phyloP scores from a whole-genome alignment of 2,797 vertebrate species.

The Cirrhinus mrigala region DNA sequence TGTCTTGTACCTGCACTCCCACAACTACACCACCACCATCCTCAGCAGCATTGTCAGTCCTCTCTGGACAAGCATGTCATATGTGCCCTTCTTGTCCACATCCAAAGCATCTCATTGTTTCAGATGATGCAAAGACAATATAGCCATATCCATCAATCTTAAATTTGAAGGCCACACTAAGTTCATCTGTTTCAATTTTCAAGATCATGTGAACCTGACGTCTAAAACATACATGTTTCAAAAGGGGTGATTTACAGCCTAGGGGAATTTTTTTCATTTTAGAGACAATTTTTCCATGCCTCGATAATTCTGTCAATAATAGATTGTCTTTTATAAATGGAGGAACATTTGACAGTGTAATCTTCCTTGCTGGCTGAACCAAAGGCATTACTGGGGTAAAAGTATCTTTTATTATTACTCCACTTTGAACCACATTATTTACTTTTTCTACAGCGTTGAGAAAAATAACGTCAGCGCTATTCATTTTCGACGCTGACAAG shows the following conservation, averaged over 20 bases:
- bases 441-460: too few relatives aligned
- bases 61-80: too few relatives aligned
- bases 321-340: neutral
- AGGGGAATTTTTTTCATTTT: neutral
- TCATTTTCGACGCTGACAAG: too few relatives aligned
- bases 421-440: too few relatives aligned
- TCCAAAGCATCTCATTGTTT: too few relatives aligned
- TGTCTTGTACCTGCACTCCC: too few relatives aligned
- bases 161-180: too few relatives aligned
- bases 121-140: neutral
- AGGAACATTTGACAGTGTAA: conserved; percentile 7
- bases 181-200: neutral
- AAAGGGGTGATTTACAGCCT: neutral
- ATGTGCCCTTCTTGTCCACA: too few relatives aligned
- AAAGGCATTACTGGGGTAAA: neutral
- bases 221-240: neutral
- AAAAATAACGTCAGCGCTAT: too few relatives aligned
- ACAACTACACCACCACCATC: too few relatives aligned
- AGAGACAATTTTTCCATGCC: neutral
- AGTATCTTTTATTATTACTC: neutral
- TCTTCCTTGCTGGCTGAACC: too few relatives aligned
- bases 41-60: too few relatives aligned
- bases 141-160: neutral
- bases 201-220: conserved; percentile 1
- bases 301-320: neutral